Base-by-base conservation (phyloP, 2,888 invertebrate species). In the Sialis lutaria region DNA sequence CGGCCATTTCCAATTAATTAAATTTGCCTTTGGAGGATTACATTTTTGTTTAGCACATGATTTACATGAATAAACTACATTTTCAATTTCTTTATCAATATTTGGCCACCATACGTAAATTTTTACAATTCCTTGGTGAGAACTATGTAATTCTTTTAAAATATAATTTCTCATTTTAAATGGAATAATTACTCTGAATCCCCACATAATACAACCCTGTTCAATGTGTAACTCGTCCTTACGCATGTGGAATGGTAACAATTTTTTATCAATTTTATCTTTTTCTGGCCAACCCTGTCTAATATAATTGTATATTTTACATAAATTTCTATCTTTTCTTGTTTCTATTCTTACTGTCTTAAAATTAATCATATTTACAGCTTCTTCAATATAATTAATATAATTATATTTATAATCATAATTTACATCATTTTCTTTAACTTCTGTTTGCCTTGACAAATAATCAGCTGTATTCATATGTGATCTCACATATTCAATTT, bases 381-480 rank as follows among this genome's bases (percentile, higher is more conserved):
- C 12, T 22, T 42, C 12, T 7, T 6, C 6, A 22, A 42, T 7
- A 10, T 6, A 12, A 42, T 42, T 42, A n/a, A 42, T n/a, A 30
- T n/a, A 42, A 6, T 6, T 6, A n/a, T 6, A 8, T 2, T 42
- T 8, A 22, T 42, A 2, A 13, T 13, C 22, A 6, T 22, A 5
- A n/a, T 9, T 30, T 6, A 6, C 8, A 37, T 44, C 46, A 41
- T 9, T 22, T 5, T 45, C 51, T 48, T 45, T 47, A 51, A 4
- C 46, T 48, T 13, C 42, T 6, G 31, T 33, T 30, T 44, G 22
- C 37, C 52, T 46, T 33, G 53, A 54, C 49, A 55, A 54, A 46
- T 50, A 53, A 47, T 53, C 53, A 6, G 51, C 52, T 6, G 50
- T 37, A 37, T 53, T 53, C 1, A 6, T n/a, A n/a, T 47, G 22